Conservation (phyloP, 2,797 vertebrate genomes). For the Sibirionetta formosa region DNA sequence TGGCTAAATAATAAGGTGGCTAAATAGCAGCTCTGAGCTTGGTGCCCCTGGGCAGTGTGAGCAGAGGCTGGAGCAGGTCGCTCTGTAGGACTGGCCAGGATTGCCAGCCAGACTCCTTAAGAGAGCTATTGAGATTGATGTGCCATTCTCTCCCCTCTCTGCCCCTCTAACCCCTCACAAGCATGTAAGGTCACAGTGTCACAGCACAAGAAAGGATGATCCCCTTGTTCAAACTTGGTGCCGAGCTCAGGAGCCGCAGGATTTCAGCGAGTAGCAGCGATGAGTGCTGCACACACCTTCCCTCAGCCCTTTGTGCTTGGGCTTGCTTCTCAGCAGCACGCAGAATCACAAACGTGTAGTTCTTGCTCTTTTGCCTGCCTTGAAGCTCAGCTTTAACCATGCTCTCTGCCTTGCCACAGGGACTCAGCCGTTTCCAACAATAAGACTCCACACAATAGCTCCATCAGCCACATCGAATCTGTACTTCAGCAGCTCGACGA, state of each 20-base stretch:
- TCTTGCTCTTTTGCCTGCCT: constrained; percentile 15
- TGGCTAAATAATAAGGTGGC: neutral
- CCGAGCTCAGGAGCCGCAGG: neutral
- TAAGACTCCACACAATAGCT: constrained; percentile 94
- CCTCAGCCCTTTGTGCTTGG: neutral
- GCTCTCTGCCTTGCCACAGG: constrained; percentile 78
- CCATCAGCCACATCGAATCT: constrained; percentile 95
- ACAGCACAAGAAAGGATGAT: neutral
- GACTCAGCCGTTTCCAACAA: constrained; percentile 90
- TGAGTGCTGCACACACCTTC: neutral
- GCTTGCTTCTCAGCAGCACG: neutral
- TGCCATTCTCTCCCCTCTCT: neutral
- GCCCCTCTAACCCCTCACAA: neutral
- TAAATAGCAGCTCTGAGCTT: neutral
- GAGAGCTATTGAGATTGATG: neutral
- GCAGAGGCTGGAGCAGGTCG: neutral
- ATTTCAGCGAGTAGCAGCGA: neutral
- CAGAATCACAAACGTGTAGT: neutral
- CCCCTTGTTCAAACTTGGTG: neutral
- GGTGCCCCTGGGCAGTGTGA: neutral
- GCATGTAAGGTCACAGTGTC: neutral
- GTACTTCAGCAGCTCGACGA: constrained; percentile 97
- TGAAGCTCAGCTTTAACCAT: constrained; percentile 2
- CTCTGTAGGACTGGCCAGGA: neutral
- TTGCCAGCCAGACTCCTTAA: neutral